Percentiles rank a stretch among this genome's conserved stretches.
phyloP scores from a whole-genome alignment of 64 coral and sea anemone genomes.

The Montipora foliosa region DNA sequence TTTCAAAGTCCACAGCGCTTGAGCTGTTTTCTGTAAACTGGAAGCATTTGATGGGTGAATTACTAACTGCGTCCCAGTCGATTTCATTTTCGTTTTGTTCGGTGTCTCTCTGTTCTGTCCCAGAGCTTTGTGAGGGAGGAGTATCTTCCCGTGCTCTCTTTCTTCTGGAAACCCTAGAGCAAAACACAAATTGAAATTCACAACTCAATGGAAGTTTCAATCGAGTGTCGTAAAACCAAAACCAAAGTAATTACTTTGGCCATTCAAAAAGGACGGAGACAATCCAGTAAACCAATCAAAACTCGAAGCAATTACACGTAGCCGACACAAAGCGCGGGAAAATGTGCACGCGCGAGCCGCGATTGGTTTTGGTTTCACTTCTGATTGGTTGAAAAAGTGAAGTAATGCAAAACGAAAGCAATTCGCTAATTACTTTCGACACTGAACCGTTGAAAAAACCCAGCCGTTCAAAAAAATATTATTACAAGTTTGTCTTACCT shows the following conservation, averaged over 20 bases:
- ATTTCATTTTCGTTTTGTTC: background rate
- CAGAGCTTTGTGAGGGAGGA: background rate
- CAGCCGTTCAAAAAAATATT: background rate
- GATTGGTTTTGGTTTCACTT: no score
- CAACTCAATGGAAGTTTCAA: no score
- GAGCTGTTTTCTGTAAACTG: conserved; percentile 20
- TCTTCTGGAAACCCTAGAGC: background rate
- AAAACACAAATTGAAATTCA: background rate
- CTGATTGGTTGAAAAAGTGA: no score
- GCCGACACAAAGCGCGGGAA: no score
- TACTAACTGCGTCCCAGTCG: conserved; percentile 26
- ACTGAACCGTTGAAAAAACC: background rate
- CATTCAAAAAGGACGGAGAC: no score
- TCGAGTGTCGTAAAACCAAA: no score
- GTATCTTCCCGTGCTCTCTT: background rate
- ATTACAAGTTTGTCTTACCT: background rate
- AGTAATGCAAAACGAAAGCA: no score
- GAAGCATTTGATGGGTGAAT: conserved; percentile 52
- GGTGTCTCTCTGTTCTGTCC: background rate
- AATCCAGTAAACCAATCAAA: no score
- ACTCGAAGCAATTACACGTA: no score
- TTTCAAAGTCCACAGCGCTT: conserved; percentile 38
- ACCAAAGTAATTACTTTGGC: no score
- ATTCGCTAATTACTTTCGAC: no score
- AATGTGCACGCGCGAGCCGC: no score